Evolutionary conservation across 2,797 vertebrate genomes (phyloP), one percentile per base, ranked within the genome.

Genomic region (Apodemus agrarius): DNA sequence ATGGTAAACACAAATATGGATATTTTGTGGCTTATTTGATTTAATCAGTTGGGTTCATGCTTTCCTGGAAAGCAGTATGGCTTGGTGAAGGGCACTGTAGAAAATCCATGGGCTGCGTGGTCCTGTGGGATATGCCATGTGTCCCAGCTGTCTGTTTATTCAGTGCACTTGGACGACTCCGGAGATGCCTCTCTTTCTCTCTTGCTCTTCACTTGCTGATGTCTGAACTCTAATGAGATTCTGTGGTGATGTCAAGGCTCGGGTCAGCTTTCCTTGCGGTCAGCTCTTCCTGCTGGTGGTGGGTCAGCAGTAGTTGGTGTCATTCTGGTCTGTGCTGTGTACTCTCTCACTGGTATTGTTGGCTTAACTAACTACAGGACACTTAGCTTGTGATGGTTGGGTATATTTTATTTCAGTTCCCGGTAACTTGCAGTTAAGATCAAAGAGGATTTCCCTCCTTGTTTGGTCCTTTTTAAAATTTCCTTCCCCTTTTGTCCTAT

Each of bases 161-260:
- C 96, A 88, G 97, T 81, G 78, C 93, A 97, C 87, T 97, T 90
- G 59, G 93, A 49, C 97, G 93, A 98, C 98, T 97, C 97, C 96
- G 97, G 97, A 94, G 93, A 96, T 79, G 98, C 98, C 96, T 82
- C 24, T 76, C 59, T 82, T 97, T 98, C 98, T 98, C 97, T 98
- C 98, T 98, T 98, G 94, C 98, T 98, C 97, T 98, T 97, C 95
- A 97, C 98, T 98, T 98, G 83, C 98, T 98, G 98, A 98, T 98
- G 97, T 98, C 98, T 98, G 98, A 98, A 98, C 98, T 98, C 97
- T 98, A 97, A 98, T 97, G 95, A 96, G 78, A 98, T 98, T 98
- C 98, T 98, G 0, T 98, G 98, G 94, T 98, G 98, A 98, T 98
- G 97, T 98, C 97, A 96, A 97, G 97, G 97, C 95, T 93, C 93